These are phyloP conservation scores for Austrolebias charrua DNA, from an alignment of 2,797 vertebrate genomes.

Conservation along the genomic window DNA sequence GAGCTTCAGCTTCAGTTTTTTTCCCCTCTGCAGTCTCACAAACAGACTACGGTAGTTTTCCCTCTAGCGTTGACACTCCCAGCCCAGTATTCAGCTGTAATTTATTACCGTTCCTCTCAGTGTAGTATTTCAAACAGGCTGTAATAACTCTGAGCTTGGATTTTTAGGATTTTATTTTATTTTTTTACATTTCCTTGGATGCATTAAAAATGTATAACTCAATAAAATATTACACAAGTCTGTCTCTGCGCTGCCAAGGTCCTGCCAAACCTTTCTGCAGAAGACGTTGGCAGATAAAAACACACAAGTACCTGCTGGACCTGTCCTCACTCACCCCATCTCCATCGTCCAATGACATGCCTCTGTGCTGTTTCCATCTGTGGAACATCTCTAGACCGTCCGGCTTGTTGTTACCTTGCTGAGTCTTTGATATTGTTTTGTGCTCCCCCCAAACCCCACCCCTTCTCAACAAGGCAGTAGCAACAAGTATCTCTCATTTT, in stretches of 20 bases:
- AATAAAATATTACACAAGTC: constrained; percentile 53
- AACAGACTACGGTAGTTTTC: constrained; percentile 1
- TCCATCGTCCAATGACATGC: constrained; percentile 36
- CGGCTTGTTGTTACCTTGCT: constrained; percentile 59
- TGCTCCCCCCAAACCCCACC: constrained; percentile 7
- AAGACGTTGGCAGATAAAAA: constrained; percentile 15
- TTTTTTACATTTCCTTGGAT: constrained; percentile 25
- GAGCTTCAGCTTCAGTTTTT: constrained; percentile 13
- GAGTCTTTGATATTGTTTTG: constrained; percentile 55
- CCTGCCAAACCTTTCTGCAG: constrained; percentile 14
- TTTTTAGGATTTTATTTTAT: constrained; percentile 18
- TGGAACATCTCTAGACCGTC: constrained; percentile 38
- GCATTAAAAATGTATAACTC: constrained; percentile 57
- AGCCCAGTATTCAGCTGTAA: constrained; percentile 6
- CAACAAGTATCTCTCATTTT: constrained; percentile 1
- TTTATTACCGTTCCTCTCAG: constrained; percentile 12
- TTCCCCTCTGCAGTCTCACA: constrained; percentile 6
- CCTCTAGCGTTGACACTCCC: neutral
- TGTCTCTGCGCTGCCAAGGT: constrained; percentile 34
- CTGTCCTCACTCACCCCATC: constrained; percentile 35
- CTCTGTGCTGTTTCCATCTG: constrained; percentile 45
- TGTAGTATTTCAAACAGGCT: constrained; percentile 14
- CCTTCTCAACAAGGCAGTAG: constrained; percentile 44
- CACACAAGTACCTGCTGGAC: constrained; percentile 24
- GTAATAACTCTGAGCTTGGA: constrained; percentile 23